Conservation (phyloP, 2,113 vertebrate species). For the Grus americana region DNA sequence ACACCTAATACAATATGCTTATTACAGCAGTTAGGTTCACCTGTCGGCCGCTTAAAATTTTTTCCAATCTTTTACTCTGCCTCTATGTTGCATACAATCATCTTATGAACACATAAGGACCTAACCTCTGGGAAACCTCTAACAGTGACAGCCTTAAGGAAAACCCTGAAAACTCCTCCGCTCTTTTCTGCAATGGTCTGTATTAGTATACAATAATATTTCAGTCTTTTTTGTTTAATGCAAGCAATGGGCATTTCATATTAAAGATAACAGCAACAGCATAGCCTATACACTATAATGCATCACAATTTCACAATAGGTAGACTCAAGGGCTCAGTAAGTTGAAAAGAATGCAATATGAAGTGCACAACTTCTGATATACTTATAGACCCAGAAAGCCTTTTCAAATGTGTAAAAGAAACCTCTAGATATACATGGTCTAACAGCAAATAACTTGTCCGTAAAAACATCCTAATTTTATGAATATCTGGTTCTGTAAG, state of each 20-base stretch:
- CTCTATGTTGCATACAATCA: not conserved
- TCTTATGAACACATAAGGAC: not conserved
- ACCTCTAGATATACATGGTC: not conserved
- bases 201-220: not conserved
- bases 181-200: not conserved
- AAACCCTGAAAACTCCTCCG: not conserved
- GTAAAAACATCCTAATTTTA: not conserved
- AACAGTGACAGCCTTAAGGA: not conserved
- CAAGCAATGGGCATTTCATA: not conserved
- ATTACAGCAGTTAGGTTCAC: not conserved
- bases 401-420: not conserved
- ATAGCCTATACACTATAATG: not conserved
- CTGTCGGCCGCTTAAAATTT: not conserved
- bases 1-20: not conserved
- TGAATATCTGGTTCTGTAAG: not conserved
- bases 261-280: not conserved
- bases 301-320: not conserved
- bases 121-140: not conserved
- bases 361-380: not conserved
- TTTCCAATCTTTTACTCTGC: not conserved
- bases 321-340: not conserved
- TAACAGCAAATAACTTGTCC: not conserved
- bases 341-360: not conserved
- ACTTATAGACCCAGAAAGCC: not conserved
- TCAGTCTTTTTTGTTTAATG: not conserved